phyloP scores from a whole-genome alignment of 2,888 invertebrate species.

The Sthenelais limicola region DNA sequence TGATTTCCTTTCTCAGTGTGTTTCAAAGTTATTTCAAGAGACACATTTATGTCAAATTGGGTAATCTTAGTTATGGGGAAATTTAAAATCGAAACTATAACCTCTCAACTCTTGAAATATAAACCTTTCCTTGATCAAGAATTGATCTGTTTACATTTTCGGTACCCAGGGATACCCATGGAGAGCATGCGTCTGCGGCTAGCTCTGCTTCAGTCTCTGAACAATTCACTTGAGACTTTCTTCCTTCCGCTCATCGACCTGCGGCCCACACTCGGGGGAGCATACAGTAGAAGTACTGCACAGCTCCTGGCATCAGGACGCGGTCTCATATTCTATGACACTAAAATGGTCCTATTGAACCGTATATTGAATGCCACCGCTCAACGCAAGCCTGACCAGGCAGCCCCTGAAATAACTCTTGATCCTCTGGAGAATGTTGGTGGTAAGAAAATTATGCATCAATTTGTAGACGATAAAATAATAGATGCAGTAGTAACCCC shows the following conservation, averaged over 20 bases:
- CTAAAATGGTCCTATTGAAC: conserved; percentile 66
- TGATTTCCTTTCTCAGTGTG: no score
- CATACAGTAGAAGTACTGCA: conserved; percentile 64
- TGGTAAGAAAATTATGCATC: conserved; percentile 59
- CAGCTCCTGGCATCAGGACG: conserved; percentile 59
- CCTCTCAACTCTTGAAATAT: no score
- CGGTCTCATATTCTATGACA: conserved; percentile 67
- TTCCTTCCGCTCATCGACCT: conserved; percentile 69
- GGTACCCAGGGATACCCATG: conserved; percentile 64
- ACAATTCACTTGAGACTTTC: conserved; percentile 66
- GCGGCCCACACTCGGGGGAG: conserved; percentile 58
- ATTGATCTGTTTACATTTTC: no score
- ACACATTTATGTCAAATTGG: no score
- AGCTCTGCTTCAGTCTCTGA: conserved; percentile 67
- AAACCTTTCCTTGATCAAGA: no score
- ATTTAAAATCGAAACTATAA: no score
- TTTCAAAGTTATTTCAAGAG: no score
- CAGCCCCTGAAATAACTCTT: conserved; percentile 70
- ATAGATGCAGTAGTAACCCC: no score
- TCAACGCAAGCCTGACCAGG: conserved; percentile 68
- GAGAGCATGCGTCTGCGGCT: conserved; percentile 68
- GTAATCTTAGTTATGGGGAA: no score
- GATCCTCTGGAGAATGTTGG: conserved; percentile 70
- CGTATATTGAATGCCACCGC: conserved; percentile 68
- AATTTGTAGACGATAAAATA: no score